Base-by-base conservation (phyloP, 2,797 vertebrate genomes). In the Ceryle rudis region DNA sequence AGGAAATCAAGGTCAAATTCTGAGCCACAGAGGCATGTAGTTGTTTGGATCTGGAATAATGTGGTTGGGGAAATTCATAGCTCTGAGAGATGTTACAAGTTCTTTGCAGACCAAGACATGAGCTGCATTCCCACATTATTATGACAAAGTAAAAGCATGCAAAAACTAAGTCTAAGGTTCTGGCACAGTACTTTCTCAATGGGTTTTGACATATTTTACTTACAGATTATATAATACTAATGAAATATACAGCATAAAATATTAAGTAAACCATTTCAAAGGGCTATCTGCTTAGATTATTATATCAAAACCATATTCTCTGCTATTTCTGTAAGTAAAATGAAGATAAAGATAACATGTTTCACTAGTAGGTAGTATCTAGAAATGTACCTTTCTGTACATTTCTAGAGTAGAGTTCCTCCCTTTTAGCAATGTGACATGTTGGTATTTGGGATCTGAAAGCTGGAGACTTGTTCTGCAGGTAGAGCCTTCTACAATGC, bases 401-500 rank as follows among this genome's bases (percentile, higher is more conserved):
- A 64, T 69, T 90, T 83, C 66, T 66, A 65, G 26, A 51, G 10
- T 19, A 64, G 21, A 31, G 7, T 10, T 95, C 4, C 10, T 69
- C 37, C 5, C 21, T 83, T 72, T 70, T 35, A 89, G 14, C 35
- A 20, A 7, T 77, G 19, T 52, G 31, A 19, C 3, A 5, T 23
- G 7, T 13, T 2, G 0, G 11, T 25, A 41, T 21, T 19, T 25
- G 88, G 37, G 25, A 83, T 10, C 22, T 74, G 35, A 25, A 84
- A 86, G 29, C 0, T 2, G 41, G 42, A 72, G 28, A 31, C 5
- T 72, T 65, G 15, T 26, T 85, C 54, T 75, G 29, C 13, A 73
- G 79, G 10, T 18, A 29, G 19, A 69, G 4, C 19, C 5, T 55
- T 55, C 35, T 46, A 15, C 0, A 0, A 65, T 54, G 39, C 4